A percentile compares a stretch with the other conserved stretches of the same genome.
Evolutionary conservation across 2,888 invertebrate species (phyloP).

Genomic region (Calameuta pallipes): DNA sequence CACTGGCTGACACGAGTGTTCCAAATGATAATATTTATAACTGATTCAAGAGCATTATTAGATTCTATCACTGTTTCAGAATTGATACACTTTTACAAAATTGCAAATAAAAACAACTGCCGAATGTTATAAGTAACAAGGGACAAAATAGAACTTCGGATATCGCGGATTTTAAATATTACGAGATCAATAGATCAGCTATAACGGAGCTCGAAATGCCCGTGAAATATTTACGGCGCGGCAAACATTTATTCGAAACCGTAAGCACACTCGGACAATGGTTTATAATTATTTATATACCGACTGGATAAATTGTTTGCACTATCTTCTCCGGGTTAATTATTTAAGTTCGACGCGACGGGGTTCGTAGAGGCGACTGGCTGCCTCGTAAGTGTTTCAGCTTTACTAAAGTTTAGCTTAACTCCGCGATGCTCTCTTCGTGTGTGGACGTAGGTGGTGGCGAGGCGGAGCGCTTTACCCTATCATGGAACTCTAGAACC

Average conservation of each 20-base stretch:
- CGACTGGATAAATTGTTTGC: conserved; percentile 22
- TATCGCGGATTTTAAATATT: neutral
- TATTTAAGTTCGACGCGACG: conserved; percentile 25
- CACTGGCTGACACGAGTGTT: neutral
- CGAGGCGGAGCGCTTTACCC: conserved; percentile 6
- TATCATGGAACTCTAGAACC: neutral
- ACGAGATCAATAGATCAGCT: neutral
- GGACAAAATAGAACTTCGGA: neutral
- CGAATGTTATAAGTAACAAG: neutral
- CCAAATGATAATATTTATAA: neutral
- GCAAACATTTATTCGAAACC: conserved; percentile 16
- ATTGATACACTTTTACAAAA: neutral
- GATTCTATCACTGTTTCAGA: neutral
- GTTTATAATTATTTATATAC: conserved; percentile 25
- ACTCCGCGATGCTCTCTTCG: neutral
- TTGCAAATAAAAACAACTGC: neutral
- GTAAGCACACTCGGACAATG: conserved; percentile 18
- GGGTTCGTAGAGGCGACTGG: conserved; percentile 22
- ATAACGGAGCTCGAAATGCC: neutral
- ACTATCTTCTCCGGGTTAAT: conserved; percentile 19
- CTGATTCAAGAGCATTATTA: neutral
- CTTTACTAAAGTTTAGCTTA: conserved; percentile 44
- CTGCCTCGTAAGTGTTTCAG: conserved; percentile 46
- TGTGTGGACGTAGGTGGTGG: conserved; percentile 7
- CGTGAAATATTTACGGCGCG: conserved; percentile 14